A percentile compares a stretch with the other conserved stretches of the same genome.
Conservation (phyloP, 1,140 invertebrate species). For the Drosophila nigromelanica region DNA sequence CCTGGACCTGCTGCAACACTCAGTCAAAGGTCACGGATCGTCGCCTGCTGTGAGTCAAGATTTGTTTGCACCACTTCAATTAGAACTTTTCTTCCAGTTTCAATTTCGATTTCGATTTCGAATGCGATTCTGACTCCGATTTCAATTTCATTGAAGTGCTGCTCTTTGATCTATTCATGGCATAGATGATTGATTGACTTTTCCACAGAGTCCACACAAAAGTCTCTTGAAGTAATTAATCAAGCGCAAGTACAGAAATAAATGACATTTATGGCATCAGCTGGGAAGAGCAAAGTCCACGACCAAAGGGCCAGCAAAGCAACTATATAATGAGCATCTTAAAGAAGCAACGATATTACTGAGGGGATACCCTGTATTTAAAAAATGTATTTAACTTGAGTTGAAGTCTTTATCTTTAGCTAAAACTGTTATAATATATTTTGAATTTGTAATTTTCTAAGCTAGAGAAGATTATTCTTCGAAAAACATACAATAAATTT, state of each 20-base stretch:
- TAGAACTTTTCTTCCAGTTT: constrained; percentile 33
- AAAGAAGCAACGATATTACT: not conserved
- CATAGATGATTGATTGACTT: constrained; percentile 54
- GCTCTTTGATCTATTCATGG: constrained; percentile 54
- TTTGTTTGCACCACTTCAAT: constrained; percentile 66
- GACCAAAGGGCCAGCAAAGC: constrained; percentile 6
- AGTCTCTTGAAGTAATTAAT: constrained; percentile 45
- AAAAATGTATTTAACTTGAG: not conserved
- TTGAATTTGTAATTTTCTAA: not conserved
- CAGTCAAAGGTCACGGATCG: constrained; percentile 28
- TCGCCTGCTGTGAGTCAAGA: constrained; percentile 37
- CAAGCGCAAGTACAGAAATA: constrained; percentile 39
- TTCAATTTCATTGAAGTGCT: constrained; percentile 25
- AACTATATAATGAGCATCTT: constrained; percentile 3
- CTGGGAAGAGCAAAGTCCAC: constrained; percentile 4
- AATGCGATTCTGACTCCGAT: constrained; percentile 5
- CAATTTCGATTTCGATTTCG: not conserved
- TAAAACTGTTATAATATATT: not conserved
- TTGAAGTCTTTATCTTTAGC: not conserved
- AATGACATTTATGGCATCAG: constrained; percentile 46
- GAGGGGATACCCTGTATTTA: constrained; percentile 9
- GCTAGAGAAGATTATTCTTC: too few species aligned
- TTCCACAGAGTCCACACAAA: constrained; percentile 1
- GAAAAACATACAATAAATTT: too few species aligned
- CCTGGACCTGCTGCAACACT: constrained; percentile 50